A percentile compares a stretch with the other conserved stretches of the same genome.
Evolutionary conservation across 2,797 vertebrate species (phyloP).

Genomic region (Sebastes minor): DNA sequence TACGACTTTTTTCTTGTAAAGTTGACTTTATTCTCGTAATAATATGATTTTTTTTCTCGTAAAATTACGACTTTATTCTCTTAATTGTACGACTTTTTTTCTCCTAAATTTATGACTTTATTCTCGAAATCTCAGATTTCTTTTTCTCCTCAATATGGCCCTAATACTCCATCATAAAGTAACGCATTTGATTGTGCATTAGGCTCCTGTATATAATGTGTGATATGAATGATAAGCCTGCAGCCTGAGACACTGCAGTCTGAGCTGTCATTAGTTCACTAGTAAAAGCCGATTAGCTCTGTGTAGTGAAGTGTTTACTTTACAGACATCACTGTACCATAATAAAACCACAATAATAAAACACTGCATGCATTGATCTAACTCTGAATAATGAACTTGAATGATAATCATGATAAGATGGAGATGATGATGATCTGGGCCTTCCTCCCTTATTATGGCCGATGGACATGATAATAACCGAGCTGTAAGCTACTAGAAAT

Average conservation of each 20-base stretch:
- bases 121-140: too few species aligned
- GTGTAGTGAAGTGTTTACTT: not conserved
- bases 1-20: too few species aligned
- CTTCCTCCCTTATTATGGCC: constrained; percentile 5
- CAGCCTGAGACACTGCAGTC: not conserved
- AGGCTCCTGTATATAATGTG: not conserved
- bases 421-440: not conserved
- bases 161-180: too few species aligned
- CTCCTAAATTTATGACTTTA: too few species aligned
- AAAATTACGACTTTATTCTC: too few species aligned
- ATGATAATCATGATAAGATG: not conserved
- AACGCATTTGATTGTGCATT: rapidly evolving
- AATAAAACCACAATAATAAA: rapidly evolving
- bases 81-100: too few species aligned
- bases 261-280: constrained; percentile 39
- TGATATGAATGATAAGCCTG: constrained; percentile 14
- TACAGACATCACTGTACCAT: not conserved
- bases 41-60: rapidly evolving
- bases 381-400: not conserved
- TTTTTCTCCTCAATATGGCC: too few species aligned
- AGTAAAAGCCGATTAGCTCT: constrained; percentile 67
- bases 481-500: not conserved
- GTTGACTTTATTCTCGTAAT: too few species aligned
- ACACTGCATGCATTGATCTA: not conserved
- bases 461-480: not conserved